phyloP scores from a whole-genome alignment of 2,113 vertebrate genomes.

The Rhinichthys klamathensis region DNA sequence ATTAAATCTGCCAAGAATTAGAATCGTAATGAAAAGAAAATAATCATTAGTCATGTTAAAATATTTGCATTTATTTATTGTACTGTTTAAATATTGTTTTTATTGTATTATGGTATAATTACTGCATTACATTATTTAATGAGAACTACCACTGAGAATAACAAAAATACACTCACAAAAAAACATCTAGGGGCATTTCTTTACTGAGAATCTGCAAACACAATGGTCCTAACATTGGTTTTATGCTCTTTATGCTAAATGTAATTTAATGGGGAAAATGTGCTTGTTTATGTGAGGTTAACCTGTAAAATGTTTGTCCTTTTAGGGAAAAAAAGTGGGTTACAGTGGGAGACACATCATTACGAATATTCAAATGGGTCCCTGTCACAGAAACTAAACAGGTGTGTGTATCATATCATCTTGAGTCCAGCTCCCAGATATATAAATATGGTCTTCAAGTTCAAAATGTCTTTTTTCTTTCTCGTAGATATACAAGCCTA shows the following conservation, averaged over 20 bases:
- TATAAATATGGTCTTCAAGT: not conserved
- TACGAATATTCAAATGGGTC: conserved; percentile 98
- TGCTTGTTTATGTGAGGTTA: not conserved
- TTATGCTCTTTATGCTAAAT: not conserved
- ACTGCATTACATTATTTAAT: not conserved
- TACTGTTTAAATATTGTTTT: not conserved
- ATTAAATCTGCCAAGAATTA: not conserved
- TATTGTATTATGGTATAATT: not conserved
- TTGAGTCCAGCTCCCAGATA: not conserved
- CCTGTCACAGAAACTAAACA: conserved; percentile 94
- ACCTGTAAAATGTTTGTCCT: not conserved
- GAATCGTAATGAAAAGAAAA: not conserved
- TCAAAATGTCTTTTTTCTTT: conserved; percentile 37
- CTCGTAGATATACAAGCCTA: conserved; percentile 89
- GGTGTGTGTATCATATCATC: conserved; percentile 69
- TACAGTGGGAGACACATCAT: conserved; percentile 94
- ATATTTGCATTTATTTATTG: not conserved
- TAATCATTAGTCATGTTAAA: not conserved
- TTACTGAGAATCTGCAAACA: not conserved
- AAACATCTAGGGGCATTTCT: not conserved
- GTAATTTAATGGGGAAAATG: not conserved
- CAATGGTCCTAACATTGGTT: not conserved
- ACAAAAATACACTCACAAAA: not conserved
- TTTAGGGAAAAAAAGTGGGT: conserved; percentile 98
- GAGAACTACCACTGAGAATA: not conserved